These are phyloP conservation scores for Aricia agestis DNA, from an alignment of 1,140 invertebrate genomes.

Conservation along the genomic window DNA sequence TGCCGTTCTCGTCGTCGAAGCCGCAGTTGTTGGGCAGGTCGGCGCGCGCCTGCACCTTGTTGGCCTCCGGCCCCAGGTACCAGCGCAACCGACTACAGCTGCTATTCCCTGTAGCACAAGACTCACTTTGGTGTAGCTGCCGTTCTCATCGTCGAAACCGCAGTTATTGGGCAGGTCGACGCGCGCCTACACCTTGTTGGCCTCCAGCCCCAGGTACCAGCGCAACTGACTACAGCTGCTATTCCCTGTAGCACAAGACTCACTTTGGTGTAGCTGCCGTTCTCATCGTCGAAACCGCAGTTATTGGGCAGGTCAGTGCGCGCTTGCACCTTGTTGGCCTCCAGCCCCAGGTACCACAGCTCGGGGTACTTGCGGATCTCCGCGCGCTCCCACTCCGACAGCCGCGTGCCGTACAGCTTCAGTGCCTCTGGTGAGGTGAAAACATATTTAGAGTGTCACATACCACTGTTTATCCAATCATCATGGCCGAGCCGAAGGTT, in stretches of 20 bases:
- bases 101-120: background rate
- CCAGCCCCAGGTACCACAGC: conserved; percentile 92
- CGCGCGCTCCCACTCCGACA: conserved; percentile 90
- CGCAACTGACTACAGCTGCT: background rate
- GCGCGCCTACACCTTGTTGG: conserved; percentile 89
- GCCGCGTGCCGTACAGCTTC: conserved; percentile 85
- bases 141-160: conserved; percentile 94
- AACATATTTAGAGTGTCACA: background rate
- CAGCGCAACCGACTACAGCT: background rate
- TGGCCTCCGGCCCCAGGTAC: conserved; percentile 87
- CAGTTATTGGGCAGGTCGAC: conserved; percentile 86
- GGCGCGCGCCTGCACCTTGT: conserved; percentile 88
- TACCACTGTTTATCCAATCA: too few relatives aligned
- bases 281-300: conserved; percentile 93
- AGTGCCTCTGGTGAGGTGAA: conserved; percentile 80
- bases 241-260: conserved; percentile 18
- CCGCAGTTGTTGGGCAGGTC: conserved; percentile 87
- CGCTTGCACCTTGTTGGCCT: conserved; percentile 89
- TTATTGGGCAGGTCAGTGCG: conserved; percentile 87
- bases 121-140: conserved; percentile 92
- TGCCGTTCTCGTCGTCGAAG: conserved; percentile 94
- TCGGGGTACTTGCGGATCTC: conserved; percentile 92
- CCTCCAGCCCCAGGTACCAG: conserved; percentile 84
- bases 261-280: conserved; percentile 94
- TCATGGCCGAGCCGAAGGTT: too few relatives aligned